These are phyloP conservation scores for Centropus bengalensis DNA, from an alignment of 2,113 vertebrate species.

Conservation along the genomic window DNA sequence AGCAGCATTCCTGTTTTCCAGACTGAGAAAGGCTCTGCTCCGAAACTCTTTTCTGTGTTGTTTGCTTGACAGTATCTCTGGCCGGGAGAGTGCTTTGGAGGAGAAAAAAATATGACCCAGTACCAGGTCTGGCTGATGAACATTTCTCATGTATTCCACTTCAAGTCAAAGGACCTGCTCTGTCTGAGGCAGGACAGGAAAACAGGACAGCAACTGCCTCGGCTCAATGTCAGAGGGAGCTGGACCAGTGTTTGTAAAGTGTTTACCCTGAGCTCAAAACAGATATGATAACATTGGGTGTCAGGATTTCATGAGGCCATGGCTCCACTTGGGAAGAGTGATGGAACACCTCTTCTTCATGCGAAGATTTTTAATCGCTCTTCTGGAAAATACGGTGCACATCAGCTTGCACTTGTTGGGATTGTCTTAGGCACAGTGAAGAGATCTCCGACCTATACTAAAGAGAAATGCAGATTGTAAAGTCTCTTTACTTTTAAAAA, in stretches of 20 bases:
- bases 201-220: background rate
- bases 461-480: background rate
- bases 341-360: background rate
- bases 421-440: background rate
- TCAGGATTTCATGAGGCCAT: background rate
- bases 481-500: background rate
- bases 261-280: background rate
- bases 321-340: background rate
- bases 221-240: background rate
- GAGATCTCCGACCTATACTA: background rate
- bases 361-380: background rate
- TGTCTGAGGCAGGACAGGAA: background rate
- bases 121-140: background rate
- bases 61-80: background rate
- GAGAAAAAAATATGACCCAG: background rate
- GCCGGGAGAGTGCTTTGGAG: background rate
- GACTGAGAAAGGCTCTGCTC: background rate
- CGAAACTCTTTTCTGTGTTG: background rate
- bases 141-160: background rate
- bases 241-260: background rate
- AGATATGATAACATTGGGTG: accelerated
- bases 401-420: background rate
- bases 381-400: background rate
- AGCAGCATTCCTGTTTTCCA: background rate
- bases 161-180: background rate